These are phyloP conservation scores for Magallana angulata DNA, from an alignment of 1,140 invertebrate genomes.

Conservation along the genomic window DNA sequence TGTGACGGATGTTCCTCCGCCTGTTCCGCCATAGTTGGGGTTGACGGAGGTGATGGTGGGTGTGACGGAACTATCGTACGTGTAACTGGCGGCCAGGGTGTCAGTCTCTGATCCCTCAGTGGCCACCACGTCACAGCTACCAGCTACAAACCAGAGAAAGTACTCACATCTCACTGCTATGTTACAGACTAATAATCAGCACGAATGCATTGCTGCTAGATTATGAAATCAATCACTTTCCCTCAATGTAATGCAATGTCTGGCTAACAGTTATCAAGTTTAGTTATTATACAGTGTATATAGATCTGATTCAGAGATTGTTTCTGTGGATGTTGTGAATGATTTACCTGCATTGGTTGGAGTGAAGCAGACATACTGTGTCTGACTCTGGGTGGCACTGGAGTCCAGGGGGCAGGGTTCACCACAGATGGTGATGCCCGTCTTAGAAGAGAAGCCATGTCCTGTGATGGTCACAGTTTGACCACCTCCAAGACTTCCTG, in stretches of 20 bases:
- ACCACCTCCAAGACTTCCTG: conserved; percentile 51
- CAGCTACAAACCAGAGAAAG: background rate
- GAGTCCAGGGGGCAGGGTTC: background rate
- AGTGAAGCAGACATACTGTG: conserved; percentile 35
- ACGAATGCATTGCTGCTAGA: too few species aligned
- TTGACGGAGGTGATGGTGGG: conserved; percentile 50
- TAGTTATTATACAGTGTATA: too few species aligned
- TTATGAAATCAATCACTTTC: too few species aligned
- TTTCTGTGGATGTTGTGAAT: background rate
- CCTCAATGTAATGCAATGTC: too few species aligned
- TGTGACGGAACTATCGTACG: conserved; percentile 42
- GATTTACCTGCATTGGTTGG: background rate
- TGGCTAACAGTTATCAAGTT: too few species aligned
- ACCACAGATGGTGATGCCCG: conserved; percentile 36
- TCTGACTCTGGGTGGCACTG: background rate
- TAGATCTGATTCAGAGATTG: background rate
- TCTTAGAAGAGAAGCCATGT: conserved; percentile 23
- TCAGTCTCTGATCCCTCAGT: conserved; percentile 39
- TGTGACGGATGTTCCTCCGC: conserved; percentile 47
- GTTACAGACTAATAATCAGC: too few species aligned
- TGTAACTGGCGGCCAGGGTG: background rate
- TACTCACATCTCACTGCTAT: too few species aligned
- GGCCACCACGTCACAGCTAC: conserved; percentile 41
- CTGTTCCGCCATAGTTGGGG: conserved; percentile 44
- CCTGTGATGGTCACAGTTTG: conserved; percentile 42